phyloP scores from a whole-genome alignment of 1,140 invertebrate species.

The Procambarus virginalis region DNA sequence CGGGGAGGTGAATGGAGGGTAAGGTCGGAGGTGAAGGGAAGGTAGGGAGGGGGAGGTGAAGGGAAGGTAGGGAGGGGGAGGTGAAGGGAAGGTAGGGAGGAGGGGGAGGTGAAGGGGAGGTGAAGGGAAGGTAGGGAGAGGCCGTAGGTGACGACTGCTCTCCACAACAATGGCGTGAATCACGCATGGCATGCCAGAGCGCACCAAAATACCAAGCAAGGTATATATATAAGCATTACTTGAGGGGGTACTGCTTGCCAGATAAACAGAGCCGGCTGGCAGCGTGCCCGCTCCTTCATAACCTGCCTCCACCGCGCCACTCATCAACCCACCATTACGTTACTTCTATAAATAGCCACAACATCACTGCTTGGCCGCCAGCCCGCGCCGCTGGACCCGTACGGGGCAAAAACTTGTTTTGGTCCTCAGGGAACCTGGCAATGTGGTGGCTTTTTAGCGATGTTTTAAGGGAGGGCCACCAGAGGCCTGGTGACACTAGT shows the following conservation, averaged over 20 bases:
- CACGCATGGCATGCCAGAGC: background rate
- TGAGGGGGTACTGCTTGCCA: constrained; percentile 8
- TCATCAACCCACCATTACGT: constrained; percentile 34
- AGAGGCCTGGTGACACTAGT: background rate
- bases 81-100: too few relatives aligned
- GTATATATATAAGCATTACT: constrained; percentile 24
- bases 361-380: background rate
- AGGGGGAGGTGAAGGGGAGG: too few relatives aligned
- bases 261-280: constrained; percentile 13
- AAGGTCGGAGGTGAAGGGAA: too few relatives aligned
- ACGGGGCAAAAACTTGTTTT: background rate
- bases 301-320: constrained; percentile 2
- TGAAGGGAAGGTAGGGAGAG: too few relatives aligned
- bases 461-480: background rate
- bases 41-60: background rate
- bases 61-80: background rate
- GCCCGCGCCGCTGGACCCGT: background rate
- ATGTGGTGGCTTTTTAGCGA: background rate
- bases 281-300: constrained; percentile 11
- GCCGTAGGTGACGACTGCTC: too few relatives aligned
- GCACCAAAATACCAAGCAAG: background rate
- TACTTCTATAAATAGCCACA: constrained; percentile 13
- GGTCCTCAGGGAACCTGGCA: background rate
- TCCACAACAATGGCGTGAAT: background rate
- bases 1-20: too few relatives aligned